These are phyloP conservation scores for Drosophila meridiana DNA, from an alignment of 2,888 invertebrate species.

Conservation along the genomic window DNA sequence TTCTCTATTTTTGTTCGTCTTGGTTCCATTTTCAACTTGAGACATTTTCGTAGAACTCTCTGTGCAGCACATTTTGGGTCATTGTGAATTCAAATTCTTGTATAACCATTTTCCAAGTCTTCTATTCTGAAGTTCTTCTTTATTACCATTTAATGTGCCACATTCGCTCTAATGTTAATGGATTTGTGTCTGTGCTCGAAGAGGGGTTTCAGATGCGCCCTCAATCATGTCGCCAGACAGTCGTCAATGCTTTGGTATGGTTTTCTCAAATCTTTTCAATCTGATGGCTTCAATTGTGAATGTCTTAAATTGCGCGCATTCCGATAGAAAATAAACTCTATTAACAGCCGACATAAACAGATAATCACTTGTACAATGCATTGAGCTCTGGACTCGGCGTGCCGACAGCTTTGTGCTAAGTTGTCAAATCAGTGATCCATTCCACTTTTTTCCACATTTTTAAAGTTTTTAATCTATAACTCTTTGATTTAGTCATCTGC, in stretches of 20 bases:
- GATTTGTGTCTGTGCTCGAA: conserved; percentile 41
- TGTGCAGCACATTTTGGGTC: conserved; percentile 25
- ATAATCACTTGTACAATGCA: background rate
- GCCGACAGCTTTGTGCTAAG: background rate
- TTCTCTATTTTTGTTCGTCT: background rate
- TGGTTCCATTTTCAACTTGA: conserved; percentile 48
- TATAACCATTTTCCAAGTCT: conserved; percentile 5
- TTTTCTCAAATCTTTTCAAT: conserved; percentile 38
- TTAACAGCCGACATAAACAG: conserved; percentile 10
- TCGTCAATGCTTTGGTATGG: conserved; percentile 33
- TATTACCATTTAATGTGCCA: conserved; percentile 65
- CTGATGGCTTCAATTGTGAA: conserved; percentile 47
- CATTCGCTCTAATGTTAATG: conserved; percentile 58
- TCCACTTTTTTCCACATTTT: background rate
- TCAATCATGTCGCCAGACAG: conserved; percentile 53
- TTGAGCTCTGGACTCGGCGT: background rate
- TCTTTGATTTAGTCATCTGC: too few relatives aligned
- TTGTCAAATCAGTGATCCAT: background rate
- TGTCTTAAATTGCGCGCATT: conserved; percentile 32
- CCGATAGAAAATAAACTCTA: conserved; percentile 38
- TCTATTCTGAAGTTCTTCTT: conserved; percentile 32
- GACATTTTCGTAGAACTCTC: conserved; percentile 52
- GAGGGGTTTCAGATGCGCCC: conserved; percentile 27
- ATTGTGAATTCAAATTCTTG: conserved; percentile 56
- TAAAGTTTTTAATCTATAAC: too few relatives aligned